phyloP scores from a whole-genome alignment of 1,140 invertebrate genomes.

The Heliothis subflexa region DNA sequence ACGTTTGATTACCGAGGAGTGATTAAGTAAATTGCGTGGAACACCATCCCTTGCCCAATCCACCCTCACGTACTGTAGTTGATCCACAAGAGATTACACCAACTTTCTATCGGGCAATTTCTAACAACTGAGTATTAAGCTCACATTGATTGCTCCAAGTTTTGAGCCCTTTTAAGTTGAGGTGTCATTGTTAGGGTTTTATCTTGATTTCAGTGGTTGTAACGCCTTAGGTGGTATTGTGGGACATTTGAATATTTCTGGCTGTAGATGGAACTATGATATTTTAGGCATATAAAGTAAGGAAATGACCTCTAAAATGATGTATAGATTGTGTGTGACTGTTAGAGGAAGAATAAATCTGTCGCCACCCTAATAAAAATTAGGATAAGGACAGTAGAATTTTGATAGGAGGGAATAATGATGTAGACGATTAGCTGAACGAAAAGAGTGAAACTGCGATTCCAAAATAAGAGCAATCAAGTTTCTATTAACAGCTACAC shows the following conservation, averaged over 20 bases:
- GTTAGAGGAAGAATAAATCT: too few species aligned
- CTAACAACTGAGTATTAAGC: conserved; percentile 55
- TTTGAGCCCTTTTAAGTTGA: conserved; percentile 53
- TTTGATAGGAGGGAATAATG: too few species aligned
- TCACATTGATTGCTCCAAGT: conserved; percentile 52
- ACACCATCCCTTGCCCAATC: conserved; percentile 59
- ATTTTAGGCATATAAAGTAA: too few species aligned
- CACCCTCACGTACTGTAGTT: conserved; percentile 58
- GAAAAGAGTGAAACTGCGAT: too few species aligned
- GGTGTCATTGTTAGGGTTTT: conserved; percentile 54
- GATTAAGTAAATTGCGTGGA: conserved; percentile 68
- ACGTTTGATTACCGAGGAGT: conserved; percentile 60
- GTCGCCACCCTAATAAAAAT: too few species aligned
- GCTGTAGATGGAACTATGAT: not conserved
- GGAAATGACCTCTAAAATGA: too few species aligned
- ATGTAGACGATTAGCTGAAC: too few species aligned
- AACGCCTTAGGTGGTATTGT: conserved; percentile 5
- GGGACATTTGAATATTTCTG: not conserved
- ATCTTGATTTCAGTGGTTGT: conserved; percentile 39
- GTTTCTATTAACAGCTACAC: too few species aligned
- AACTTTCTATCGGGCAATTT: conserved; percentile 64
- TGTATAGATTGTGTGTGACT: too few species aligned
- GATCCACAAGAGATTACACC: conserved; percentile 58
- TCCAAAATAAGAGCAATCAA: too few species aligned
- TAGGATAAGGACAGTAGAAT: too few species aligned